A percentile compares a stretch with the other conserved stretches of the same genome.
These are phyloP conservation scores for Tenrec ecaudatus DNA, from an alignment of 2,113 vertebrate genomes.

Conservation along the genomic window DNA sequence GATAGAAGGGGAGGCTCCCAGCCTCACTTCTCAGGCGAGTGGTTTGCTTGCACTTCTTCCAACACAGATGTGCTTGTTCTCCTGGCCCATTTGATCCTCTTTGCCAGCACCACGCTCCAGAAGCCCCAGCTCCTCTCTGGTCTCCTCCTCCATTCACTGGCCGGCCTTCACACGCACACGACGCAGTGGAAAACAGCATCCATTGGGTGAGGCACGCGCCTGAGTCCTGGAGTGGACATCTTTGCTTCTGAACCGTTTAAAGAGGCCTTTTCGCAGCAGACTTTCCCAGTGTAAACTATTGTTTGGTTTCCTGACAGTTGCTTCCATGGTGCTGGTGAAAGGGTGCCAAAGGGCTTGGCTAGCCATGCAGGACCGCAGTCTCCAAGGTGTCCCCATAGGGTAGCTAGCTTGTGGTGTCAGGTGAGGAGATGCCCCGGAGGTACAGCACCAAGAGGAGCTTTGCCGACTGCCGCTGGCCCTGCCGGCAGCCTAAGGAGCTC, in stretches of 20 bases:
- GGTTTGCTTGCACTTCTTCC: neutral
- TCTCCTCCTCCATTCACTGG: neutral
- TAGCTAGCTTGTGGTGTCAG: slow-evolving; percentile 48
- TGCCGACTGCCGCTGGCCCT: slow-evolving; percentile 1
- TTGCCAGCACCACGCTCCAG: neutral
- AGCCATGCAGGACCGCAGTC: neutral
- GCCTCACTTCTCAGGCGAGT: neutral
- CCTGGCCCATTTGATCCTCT: neutral
- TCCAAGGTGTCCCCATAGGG: neutral
- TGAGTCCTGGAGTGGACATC: neutral
- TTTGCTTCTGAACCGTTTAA: neutral
- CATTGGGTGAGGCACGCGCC: neutral
- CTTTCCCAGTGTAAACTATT: neutral
- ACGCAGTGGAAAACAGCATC: neutral
- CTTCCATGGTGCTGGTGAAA: slow-evolving; percentile 31
- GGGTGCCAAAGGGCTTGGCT: slow-evolving; percentile 30
- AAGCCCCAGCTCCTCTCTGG: neutral
- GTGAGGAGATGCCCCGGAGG: slow-evolving; percentile 17
- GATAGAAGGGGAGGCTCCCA: neutral
- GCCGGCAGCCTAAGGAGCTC: slow-evolving; percentile 28
- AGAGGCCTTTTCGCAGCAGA: neutral
- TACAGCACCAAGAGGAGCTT: slow-evolving; percentile 35
- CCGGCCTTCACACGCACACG: neutral
- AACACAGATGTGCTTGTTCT: neutral
- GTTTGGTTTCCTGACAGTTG: neutral